A percentile compares a stretch with the other conserved stretches of the same genome.
These are phyloP conservation scores for Troilus luridus DNA, from an alignment of 2,888 invertebrate genomes.

Conservation along the genomic window DNA sequence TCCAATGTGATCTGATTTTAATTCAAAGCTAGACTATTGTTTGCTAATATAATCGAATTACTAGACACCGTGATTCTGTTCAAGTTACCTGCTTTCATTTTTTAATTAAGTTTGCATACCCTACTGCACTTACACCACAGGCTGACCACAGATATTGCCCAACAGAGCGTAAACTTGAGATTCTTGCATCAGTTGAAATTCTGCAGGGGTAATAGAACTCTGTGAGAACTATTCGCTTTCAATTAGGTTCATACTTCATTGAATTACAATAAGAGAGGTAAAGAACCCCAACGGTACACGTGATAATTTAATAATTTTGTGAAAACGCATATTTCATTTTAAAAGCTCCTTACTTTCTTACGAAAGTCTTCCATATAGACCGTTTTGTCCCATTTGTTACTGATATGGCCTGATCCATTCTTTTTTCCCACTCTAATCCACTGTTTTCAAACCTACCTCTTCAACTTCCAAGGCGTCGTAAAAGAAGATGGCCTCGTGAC, in stretches of 20 bases:
- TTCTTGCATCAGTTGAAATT: background rate
- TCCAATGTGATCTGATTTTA: background rate
- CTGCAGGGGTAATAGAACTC: background rate
- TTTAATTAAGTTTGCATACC: background rate
- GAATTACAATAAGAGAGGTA: background rate
- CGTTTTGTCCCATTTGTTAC: too few relatives aligned
- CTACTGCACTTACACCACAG: background rate
- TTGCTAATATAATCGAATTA: background rate
- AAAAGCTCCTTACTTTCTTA: too few relatives aligned
- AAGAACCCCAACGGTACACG: too few relatives aligned
- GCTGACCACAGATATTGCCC: background rate
- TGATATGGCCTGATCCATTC: too few relatives aligned
- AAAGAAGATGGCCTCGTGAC: too few relatives aligned
- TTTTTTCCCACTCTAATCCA: too few relatives aligned
- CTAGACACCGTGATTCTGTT: background rate
- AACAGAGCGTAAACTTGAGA: background rate
- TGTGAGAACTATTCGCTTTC: background rate
- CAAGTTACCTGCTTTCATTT: background rate
- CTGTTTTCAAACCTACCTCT: too few relatives aligned
- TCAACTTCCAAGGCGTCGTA: too few relatives aligned
- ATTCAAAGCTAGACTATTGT: background rate
- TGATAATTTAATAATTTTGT: too few relatives aligned
- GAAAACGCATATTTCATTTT: too few relatives aligned
- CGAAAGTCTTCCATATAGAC: too few relatives aligned
- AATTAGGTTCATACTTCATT: background rate